phyloP scores from a whole-genome alignment of 2,113 vertebrate genomes.

The Aspidoscelis tigris region DNA sequence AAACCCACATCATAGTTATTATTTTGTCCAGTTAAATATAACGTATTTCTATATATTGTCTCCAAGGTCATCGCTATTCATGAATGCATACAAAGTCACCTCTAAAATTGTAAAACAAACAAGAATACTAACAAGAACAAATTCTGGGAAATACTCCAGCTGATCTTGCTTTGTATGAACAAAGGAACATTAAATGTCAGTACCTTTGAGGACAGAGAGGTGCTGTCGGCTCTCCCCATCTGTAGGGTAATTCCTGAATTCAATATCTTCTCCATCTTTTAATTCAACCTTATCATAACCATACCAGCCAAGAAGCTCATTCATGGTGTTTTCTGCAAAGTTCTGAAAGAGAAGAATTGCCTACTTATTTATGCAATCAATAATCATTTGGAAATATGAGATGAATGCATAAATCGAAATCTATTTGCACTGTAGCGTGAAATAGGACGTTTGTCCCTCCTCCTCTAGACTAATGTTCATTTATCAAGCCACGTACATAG shows the following conservation, averaged over 20 bases:
- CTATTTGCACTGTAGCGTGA: constrained; percentile 61
- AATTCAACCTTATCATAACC: constrained; percentile 99
- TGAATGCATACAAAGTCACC: constrained; percentile 20
- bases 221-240: constrained; percentile 93
- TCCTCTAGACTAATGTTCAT: constrained; percentile 64
- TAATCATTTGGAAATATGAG: constrained; percentile 73
- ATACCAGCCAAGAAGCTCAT: constrained; percentile 99
- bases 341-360: constrained; percentile 87
- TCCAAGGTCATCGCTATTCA: constrained; percentile 1
- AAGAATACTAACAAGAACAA: constrained; percentile 41
- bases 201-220: constrained; percentile 99
- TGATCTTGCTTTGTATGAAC: constrained; percentile 63
- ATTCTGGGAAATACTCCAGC: constrained; percentile 62
- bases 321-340: constrained; percentile 99
- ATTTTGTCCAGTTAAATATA: constrained; percentile 46
- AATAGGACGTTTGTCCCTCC: constrained; percentile 60
- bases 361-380: constrained; percentile 78
- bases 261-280: constrained; percentile 96
- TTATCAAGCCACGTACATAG: constrained; percentile 75
- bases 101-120: constrained; percentile 59
- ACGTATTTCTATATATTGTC: constrained; percentile 16
- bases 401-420: constrained; percentile 73
- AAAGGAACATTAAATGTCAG: constrained; percentile 71
- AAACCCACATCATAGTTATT: constrained; percentile 28
- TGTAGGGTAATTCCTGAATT: constrained; percentile 90